Percentiles rank a stretch among this genome's conserved stretches.
Evolutionary conservation across 2,113 vertebrate species (phyloP).

Genomic region (Ondatra zibethicus): DNA sequence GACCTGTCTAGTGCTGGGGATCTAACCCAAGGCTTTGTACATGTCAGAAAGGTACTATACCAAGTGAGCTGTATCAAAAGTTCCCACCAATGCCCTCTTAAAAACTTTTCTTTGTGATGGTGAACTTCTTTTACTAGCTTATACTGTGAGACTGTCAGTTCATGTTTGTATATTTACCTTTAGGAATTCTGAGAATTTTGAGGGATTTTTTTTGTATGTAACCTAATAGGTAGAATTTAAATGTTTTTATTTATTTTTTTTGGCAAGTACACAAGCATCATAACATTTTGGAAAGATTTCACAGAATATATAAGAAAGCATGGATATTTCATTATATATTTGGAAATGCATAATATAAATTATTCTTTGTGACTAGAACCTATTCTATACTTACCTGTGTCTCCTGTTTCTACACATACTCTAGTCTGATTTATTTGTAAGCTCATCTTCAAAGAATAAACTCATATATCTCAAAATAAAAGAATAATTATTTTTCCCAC

Average conservation of each 20-base stretch:
- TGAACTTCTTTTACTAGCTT: constrained; percentile 2
- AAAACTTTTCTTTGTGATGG: neutral
- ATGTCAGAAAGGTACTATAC: neutral
- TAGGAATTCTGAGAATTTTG: neutral
- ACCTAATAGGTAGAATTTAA: neutral
- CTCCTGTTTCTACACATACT: too few relatives aligned
- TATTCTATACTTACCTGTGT: too few relatives aligned
- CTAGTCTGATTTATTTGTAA: too few relatives aligned
- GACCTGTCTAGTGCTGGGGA: neutral
- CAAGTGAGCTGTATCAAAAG: too few relatives aligned
- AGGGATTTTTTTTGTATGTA: neutral
- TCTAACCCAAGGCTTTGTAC: neutral
- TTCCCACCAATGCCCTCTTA: neutral
- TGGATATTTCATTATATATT: too few relatives aligned
- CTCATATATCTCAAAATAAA: too few relatives aligned
- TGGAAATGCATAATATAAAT: too few relatives aligned
- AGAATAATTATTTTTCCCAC: too few relatives aligned
- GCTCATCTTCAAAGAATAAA: too few relatives aligned
- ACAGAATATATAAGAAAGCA: too few relatives aligned
- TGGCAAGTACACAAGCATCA: neutral
- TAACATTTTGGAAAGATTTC: neutral
- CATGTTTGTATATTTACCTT: neutral
- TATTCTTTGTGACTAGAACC: too few relatives aligned
- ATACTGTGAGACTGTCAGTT: constrained; percentile 7
- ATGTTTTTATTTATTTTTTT: neutral